phyloP scores from a whole-genome alignment of 2,888 invertebrate genomes.

The Drosophila bunnanda region DNA sequence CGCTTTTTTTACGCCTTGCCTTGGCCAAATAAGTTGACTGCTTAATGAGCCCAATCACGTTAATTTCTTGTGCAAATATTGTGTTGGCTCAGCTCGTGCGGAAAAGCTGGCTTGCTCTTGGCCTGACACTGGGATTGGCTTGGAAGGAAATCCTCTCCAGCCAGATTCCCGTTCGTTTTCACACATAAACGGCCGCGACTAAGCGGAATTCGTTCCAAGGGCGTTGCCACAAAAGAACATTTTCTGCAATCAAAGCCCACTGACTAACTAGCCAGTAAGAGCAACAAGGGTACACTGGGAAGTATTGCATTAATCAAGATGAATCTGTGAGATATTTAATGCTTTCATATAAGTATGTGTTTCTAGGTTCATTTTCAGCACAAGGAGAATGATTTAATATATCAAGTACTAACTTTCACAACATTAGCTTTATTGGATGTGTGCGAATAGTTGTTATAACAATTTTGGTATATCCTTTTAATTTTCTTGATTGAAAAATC shows the following conservation, averaged over 20 bases:
- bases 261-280: constrained; percentile 55
- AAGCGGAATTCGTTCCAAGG: constrained; percentile 73
- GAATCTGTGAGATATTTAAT: neutral
- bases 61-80: constrained; percentile 70
- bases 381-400: neutral
- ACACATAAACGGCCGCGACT: constrained; percentile 54
- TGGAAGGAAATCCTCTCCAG: constrained; percentile 7
- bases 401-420: neutral
- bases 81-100: constrained; percentile 63
- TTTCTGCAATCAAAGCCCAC: constrained; percentile 57
- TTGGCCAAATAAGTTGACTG: constrained; percentile 57
- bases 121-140: neutral
- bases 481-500: neutral
- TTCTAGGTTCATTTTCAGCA: neutral
- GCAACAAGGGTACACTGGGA: neutral
- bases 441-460: neutral
- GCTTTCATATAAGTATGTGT: too few relatives aligned
- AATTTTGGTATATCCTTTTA: neutral
- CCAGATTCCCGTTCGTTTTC: constrained; percentile 38
- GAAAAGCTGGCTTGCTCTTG: constrained; percentile 13
- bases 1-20: constrained; percentile 51
- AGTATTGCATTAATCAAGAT: neutral
- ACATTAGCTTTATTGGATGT: too few relatives aligned
- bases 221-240: constrained; percentile 52
- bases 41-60: constrained; percentile 81